Evolutionary conservation across 2,888 invertebrate species (phyloP).

Genomic region (Auanema sp.): DNA sequence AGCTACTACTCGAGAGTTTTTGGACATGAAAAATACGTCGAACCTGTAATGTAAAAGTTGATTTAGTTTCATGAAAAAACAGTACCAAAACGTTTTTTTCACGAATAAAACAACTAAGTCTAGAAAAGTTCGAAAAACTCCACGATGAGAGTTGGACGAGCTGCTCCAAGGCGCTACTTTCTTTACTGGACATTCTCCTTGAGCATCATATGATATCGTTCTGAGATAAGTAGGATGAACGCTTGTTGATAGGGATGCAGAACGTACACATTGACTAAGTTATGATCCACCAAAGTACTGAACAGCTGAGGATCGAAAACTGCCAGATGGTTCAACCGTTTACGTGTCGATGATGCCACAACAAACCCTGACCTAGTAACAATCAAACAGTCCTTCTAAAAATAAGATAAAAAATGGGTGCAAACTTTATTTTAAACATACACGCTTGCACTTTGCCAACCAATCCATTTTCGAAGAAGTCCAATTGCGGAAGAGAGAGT

Average conservation of each 20-base stretch:
- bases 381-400: conserved; percentile 41
- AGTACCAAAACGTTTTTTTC: conserved; percentile 25
- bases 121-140: conserved; percentile 25
- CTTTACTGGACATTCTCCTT: conserved; percentile 45
- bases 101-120: conserved; percentile 23
- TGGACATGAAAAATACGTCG: conserved; percentile 16
- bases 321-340: conserved; percentile 28
- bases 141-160: conserved; percentile 23
- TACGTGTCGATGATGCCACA: conserved; percentile 32
- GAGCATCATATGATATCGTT: conserved; percentile 35
- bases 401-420: background rate
- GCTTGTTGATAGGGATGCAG: background rate
- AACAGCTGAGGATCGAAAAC: conserved; percentile 46
- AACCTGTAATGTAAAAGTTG: conserved; percentile 16
- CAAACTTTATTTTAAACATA: background rate
- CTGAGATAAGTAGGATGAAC: conserved; percentile 18
- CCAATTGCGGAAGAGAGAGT: conserved; percentile 41
- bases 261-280: conserved; percentile 32
- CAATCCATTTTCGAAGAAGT: conserved; percentile 10
- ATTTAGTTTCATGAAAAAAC: background rate
- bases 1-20: conserved; percentile 16
- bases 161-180: conserved; percentile 36
- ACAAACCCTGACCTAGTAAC: conserved; percentile 43
- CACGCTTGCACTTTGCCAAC: background rate
- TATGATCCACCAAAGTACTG: conserved; percentile 32